Percentiles rank a stretch among this genome's conserved stretches.
Conservation (phyloP, 2,113 vertebrate genomes). For the sheep (Ovis aries) region DNA sequence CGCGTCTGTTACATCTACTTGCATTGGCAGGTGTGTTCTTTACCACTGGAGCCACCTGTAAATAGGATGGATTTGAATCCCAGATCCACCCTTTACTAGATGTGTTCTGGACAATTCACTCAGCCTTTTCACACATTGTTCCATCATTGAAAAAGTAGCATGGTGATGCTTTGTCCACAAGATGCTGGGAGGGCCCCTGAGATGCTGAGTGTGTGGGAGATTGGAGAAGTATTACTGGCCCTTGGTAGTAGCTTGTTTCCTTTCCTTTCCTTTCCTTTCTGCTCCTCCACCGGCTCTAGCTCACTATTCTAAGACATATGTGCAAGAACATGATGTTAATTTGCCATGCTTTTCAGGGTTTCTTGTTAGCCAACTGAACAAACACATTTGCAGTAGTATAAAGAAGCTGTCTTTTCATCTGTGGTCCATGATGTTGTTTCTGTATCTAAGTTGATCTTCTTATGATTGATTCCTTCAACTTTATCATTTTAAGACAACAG, state of each 20-base stretch:
- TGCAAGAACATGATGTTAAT: background rate
- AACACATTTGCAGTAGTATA: background rate
- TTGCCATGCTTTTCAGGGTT: background rate
- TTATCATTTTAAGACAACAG: constrained; percentile 12
- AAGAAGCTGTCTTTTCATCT: constrained; percentile 27
- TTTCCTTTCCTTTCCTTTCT: background rate
- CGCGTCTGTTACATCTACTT: fast-evolving
- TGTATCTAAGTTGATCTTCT: constrained; percentile 4
- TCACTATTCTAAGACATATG: background rate
- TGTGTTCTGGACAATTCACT: background rate
- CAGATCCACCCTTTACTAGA: background rate
- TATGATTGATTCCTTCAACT: background rate
- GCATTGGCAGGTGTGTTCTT: background rate
- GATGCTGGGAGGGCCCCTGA: background rate
- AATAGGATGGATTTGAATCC: background rate
- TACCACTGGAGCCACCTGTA: background rate
- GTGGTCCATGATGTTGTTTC: constrained; percentile 9
- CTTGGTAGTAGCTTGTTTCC: background rate
- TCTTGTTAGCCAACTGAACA: constrained; percentile 16
- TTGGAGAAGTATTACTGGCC: background rate
- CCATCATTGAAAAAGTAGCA: background rate
- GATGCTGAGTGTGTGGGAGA: background rate
- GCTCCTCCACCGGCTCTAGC: background rate
- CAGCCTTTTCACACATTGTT: background rate
- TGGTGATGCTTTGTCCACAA: background rate